Conservation (phyloP, 2,888 invertebrate genomes). For the Gastrophysa polygoni region DNA sequence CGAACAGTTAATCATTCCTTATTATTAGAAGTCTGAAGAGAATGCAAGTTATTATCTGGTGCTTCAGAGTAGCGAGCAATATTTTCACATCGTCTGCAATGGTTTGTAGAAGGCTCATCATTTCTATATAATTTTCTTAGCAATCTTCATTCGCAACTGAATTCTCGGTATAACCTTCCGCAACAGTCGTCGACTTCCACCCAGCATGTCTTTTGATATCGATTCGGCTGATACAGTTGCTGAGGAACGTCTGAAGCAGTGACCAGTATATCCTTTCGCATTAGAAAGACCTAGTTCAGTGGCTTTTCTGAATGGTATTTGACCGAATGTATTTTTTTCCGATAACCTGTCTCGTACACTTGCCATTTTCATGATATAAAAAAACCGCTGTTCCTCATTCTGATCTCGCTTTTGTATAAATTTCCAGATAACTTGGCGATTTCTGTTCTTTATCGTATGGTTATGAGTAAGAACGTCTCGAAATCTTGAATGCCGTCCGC, state of each 20-base stretch:
- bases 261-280: neutral
- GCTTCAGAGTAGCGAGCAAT: slow-evolving; percentile 4
- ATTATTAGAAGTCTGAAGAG: too few relatives aligned
- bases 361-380: slow-evolving; percentile 5
- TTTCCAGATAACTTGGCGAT: slow-evolving; percentile 8
- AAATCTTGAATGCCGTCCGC: neutral
- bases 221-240: too few relatives aligned
- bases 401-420: neutral
- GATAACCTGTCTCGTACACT: slow-evolving; percentile 10
- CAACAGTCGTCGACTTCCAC: neutral
- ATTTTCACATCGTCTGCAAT: slow-evolving; percentile 6
- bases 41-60: neutral
- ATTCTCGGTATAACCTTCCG: slow-evolving; percentile 2
- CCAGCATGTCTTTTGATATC: neutral
- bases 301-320: too few relatives aligned
- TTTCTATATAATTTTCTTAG: slow-evolving; percentile 4
- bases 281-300: too few relatives aligned
- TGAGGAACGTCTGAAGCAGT: too few relatives aligned
- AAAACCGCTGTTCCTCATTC: neutral
- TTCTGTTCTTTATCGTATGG: slow-evolving; percentile 9
- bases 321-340: slow-evolving; percentile 8
- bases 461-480: slow-evolving; percentile 6
- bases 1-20: too few relatives aligned
- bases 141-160: slow-evolving; percentile 7
- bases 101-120: slow-evolving; percentile 5